Conservation (phyloP, 2,113 vertebrate genomes). For the Rhodinocichla rosea region DNA sequence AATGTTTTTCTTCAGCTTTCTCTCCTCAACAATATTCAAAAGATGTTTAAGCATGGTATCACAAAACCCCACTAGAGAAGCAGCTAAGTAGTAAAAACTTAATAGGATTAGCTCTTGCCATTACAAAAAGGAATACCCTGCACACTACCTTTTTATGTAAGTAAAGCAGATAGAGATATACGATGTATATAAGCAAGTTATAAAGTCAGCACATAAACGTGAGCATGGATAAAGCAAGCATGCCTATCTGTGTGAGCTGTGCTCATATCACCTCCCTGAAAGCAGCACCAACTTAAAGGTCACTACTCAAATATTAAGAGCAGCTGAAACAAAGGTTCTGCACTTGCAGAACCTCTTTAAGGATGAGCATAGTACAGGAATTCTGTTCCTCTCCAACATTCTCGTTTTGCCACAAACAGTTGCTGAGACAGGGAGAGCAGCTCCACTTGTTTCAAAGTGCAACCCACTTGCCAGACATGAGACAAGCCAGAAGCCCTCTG, state of each 20-base stretch:
- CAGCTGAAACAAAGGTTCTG: neutral
- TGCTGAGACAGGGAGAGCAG: neutral
- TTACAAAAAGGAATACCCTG: neutral
- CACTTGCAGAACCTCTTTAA: neutral
- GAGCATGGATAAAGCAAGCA: neutral
- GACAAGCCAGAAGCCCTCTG: neutral
- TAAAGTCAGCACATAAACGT: neutral
- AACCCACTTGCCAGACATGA: neutral
- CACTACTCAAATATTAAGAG: neutral
- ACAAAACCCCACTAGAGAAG: neutral
- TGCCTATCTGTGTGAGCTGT: rapidly evolving
- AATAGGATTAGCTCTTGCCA: neutral
- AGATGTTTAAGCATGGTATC: neutral
- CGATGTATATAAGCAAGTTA: neutral
- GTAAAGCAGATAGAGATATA: neutral
- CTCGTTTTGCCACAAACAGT: neutral
- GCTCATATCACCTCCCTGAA: neutral
- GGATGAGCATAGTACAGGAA: neutral
- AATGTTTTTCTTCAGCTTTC: neutral
- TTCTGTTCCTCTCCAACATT: neutral
- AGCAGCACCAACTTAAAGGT: neutral
- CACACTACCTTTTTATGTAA: neutral
- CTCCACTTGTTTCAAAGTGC: neutral
- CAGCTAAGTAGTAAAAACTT: neutral
- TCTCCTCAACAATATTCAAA: neutral